Base-by-base conservation (phyloP, 2,888 invertebrate species). In the Amiota minor region DNA sequence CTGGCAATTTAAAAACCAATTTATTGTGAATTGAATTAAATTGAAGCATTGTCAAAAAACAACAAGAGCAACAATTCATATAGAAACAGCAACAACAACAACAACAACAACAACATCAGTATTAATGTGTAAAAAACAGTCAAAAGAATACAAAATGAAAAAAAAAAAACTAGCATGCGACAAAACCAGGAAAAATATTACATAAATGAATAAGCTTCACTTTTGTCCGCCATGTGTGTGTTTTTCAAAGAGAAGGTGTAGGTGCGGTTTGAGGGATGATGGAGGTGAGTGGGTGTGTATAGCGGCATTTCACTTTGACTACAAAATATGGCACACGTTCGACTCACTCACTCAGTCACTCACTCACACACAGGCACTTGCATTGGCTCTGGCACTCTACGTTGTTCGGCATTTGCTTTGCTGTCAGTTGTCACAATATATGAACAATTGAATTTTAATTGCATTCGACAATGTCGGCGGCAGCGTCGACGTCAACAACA, bases 1-100 rank as follows among this genome's bases (percentile, higher is more conserved):
- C 62, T 64, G 72, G 81, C 82, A 82, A 82, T 81, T 80, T 74
- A 76, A 79, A 79, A 78, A 84, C 80, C 81, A 85, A 85, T 85
- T 83, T 81, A 85, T 82, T 81, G 83, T 81, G 86, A 83, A 86
- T 86, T 86, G 77, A 83, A 86, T 83, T 83, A 78, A 83, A 83
- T 83, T 83, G 83, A 84, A 86, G 83, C 80, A 86, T 85, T 68
- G 50, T 35, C 35, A 83, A 81, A 80, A 65, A 75, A 11, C 67
- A 55, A 53, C 9, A 49, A n/a, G 3, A 55, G 16, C 53, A 71
- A 71, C 53, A 71, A 71, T 6, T 35, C 35, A 35, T 35, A 35
- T 35, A 35, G n/a, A n/a, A n/a, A n/a, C n/a, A n/a, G n/a, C n/a
- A n/a, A n/a, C 59, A 50, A 50, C 64, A 71, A 71, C 49, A 55